Evolutionary conservation across 1,140 invertebrate genomes (phyloP), one percentile per base, ranked within the genome.

Genomic region (Cydia strobilella): DNA sequence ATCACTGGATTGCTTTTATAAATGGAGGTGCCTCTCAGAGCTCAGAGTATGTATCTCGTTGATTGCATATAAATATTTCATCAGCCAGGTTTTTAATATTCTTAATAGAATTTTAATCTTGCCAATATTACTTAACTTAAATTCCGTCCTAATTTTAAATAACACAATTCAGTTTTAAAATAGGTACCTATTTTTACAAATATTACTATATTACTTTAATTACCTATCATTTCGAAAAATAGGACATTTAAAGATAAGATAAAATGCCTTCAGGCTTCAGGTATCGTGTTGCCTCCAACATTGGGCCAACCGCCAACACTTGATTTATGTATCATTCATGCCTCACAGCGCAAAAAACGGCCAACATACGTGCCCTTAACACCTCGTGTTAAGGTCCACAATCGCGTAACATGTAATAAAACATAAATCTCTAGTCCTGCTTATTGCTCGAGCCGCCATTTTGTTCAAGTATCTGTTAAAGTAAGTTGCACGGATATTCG

Each of bases 391-490:
- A 69, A 39, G 35, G 6, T n/a, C 65, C n/a, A 35, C 13, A 35
- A 18, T 65, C 23, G 65, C 15, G 13, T 69, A 23, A 2, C 1
- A n/a, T 39, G 1, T 5, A 13, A 20, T 51, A n/a, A 69, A n/a
- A n/a, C 65, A 69, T 69, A 69, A 69, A 66, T 66, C 63, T 66
- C 27, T 66, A 31, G 25, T 31, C 27, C n/a, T 66, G 27, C 63
- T 66, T 66, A 66, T 66, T 66, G 27, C 63, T 54, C 51, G 25
- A 31, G 15, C 25, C 63, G 63, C 63, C 31, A 66, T 66, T 66
- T 35, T 35, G 25, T 31, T 66, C 63, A 66, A 66, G 63, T 66
- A 66, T 66, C 63, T 66, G 63, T 66, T 66, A 66, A 66, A 66
- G 63, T 18, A 66, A 66, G 12, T 66, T 66, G 35, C 9, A 31